phyloP scores from a whole-genome alignment of 2,113 vertebrate genomes.

The Prietella phreatophila region DNA sequence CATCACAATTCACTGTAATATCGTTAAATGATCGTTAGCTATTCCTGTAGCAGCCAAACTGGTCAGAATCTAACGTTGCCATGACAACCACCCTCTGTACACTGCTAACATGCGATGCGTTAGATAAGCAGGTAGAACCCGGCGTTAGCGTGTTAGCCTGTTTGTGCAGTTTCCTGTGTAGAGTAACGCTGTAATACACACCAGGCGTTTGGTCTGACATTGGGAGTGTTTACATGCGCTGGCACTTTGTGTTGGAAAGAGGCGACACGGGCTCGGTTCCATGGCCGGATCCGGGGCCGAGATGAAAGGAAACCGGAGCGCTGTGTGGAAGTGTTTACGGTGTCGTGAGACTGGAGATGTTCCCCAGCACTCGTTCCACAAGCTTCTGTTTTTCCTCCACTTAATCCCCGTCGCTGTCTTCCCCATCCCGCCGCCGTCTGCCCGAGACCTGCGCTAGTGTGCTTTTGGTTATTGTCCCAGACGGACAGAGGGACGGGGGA shows the following conservation, averaged over 20 bases:
- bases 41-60: background rate
- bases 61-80: background rate
- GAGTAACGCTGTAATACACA: background rate
- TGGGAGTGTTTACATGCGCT: conserved; percentile 28
- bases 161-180: background rate
- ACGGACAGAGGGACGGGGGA: background rate
- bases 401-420: background rate
- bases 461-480: conserved; percentile 6
- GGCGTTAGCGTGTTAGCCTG: background rate
- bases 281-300: background rate
- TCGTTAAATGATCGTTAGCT: background rate
- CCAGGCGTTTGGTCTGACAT: conserved; percentile 6
- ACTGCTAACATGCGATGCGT: too few species aligned
- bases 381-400: conserved; percentile 40
- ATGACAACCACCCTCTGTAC: background rate
- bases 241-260: conserved; percentile 42
- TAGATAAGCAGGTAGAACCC: too few species aligned
- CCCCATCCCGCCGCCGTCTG: background rate
- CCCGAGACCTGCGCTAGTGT: background rate
- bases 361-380: background rate
- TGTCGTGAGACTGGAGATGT: conserved; percentile 11
- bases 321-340: conserved; percentile 33
- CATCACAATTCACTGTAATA: background rate
- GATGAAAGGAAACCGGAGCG: conserved; percentile 10
- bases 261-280: background rate